These are phyloP conservation scores for Trypoxylon attenuatum DNA, from an alignment of 2,888 invertebrate species.

Conservation along the genomic window DNA sequence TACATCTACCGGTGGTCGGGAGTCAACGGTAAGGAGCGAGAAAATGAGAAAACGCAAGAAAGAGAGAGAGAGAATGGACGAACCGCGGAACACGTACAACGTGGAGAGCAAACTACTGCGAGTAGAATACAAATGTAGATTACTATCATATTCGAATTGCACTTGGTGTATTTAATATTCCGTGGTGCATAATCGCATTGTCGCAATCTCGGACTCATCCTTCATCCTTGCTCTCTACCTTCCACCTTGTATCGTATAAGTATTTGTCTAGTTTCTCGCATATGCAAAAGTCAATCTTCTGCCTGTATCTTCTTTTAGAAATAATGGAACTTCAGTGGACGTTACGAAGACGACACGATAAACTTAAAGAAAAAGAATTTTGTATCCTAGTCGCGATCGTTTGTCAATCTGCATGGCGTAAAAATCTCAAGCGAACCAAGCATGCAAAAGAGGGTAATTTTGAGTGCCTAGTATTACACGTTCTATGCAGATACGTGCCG, in stretches of 20 bases:
- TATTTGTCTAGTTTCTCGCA: no score
- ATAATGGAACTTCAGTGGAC: no score
- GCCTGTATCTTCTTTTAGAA: no score
- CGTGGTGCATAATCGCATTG: constrained; percentile 6
- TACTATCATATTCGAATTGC: constrained; percentile 30
- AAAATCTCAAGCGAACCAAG: neutral
- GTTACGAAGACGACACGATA: no score
- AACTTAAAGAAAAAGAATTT: neutral
- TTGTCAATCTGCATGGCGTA: neutral
- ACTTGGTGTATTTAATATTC: constrained; percentile 24
- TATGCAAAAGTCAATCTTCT: no score
- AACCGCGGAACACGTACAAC: constrained; percentile 24
- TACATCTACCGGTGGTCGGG: neutral
- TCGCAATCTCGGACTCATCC: constrained; percentile 16
- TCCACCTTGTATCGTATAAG: no score
- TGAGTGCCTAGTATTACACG: constrained; percentile 32
- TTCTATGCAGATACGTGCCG: constrained; percentile 30
- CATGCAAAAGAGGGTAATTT: constrained; percentile 23
- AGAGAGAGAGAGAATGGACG: neutral
- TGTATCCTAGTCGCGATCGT: neutral
- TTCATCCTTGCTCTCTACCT: neutral
- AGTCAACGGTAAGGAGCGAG: neutral
- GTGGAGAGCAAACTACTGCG: constrained; percentile 1
- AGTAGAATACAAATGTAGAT: constrained; percentile 29
- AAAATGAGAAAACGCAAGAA: neutral